Conservation (phyloP, 2,113 vertebrate species). For the Andinoacara biseriatus region DNA sequence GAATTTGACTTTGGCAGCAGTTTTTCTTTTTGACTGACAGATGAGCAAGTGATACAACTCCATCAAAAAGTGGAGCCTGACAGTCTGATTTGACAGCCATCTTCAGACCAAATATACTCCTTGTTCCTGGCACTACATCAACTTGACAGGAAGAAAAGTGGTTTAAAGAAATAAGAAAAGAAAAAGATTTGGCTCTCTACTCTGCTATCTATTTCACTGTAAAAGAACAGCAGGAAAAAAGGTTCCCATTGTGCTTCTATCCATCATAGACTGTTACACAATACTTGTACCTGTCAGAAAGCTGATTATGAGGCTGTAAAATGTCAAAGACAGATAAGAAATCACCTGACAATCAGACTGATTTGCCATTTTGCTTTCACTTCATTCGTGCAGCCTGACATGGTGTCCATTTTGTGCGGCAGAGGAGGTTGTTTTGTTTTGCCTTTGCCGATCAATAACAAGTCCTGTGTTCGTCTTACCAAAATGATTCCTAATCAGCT, state of each 20-base stretch:
- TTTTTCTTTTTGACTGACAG: conserved; percentile 75
- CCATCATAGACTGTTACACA: not conserved
- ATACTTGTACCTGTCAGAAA: not conserved
- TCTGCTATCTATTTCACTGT: conserved; percentile 25
- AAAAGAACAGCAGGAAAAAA: conserved; percentile 13
- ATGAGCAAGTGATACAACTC: conserved; percentile 68
- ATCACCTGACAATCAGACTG: not conserved
- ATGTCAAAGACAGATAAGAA: not conserved
- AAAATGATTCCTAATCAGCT: not conserved
- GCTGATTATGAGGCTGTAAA: not conserved
- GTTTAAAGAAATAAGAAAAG: conserved; percentile 27
- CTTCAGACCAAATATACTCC: conserved; percentile 77
- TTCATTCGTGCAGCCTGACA: not conserved
- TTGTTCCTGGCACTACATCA: conserved; percentile 76
- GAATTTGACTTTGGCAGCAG: conserved; percentile 75
- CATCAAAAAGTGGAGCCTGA: conserved; percentile 78
- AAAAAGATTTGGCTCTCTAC: conserved; percentile 27
- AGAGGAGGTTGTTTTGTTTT: not conserved
- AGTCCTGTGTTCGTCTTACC: not conserved
- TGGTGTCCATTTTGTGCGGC: not conserved
- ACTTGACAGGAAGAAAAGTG: conserved; percentile 70
- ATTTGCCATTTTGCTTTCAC: not conserved
- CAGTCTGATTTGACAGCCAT: conserved; percentile 78
- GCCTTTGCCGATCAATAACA: not conserved
- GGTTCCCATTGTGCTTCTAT: not conserved